A percentile compares a stretch with the other conserved stretches of the same genome.
Evolutionary conservation across 2,113 vertebrate genomes (phyloP).

Genomic region (Tinamus guttatus): DNA sequence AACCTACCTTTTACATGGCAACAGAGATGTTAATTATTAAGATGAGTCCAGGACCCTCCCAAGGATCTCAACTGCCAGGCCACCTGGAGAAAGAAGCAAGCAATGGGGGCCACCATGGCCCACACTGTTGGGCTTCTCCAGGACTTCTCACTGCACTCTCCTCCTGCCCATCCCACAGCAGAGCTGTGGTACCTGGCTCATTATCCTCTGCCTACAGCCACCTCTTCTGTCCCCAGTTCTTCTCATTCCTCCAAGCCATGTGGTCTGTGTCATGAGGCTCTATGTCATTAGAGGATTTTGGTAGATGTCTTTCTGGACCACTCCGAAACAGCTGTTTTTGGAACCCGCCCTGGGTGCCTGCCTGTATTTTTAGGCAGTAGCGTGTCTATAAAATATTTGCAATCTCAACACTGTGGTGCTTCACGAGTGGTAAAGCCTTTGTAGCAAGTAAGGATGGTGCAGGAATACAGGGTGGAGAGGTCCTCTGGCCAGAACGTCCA

Average conservation of each 20-base stretch:
- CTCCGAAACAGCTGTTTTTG: not conserved
- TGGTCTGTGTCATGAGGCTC: not conserved
- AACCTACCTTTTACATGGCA: not conserved
- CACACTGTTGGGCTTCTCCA: not conserved
- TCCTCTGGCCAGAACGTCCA: not conserved
- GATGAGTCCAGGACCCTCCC: not conserved
- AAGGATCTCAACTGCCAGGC: fast-evolving
- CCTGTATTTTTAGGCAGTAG: not conserved
- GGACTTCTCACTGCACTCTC: not conserved
- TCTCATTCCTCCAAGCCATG: not conserved
- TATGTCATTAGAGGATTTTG: not conserved
- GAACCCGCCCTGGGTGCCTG: not conserved
- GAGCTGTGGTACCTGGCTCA: not conserved
- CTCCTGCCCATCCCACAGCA: not conserved
- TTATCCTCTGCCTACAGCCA: not conserved
- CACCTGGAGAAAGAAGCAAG: not conserved
- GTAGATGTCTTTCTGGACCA: not conserved
- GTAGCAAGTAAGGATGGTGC: not conserved
- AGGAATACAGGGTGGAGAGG: not conserved
- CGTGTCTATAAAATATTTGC: not conserved
- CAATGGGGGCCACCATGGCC: not conserved
- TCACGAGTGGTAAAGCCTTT: not conserved
- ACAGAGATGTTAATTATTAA: not conserved
- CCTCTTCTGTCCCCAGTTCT: not conserved
- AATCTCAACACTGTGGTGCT: not conserved